A percentile compares a stretch with the other conserved stretches of the same genome.
Conservation (phyloP, 2,113 vertebrate species). For the Colistium nudipinnis region DNA sequence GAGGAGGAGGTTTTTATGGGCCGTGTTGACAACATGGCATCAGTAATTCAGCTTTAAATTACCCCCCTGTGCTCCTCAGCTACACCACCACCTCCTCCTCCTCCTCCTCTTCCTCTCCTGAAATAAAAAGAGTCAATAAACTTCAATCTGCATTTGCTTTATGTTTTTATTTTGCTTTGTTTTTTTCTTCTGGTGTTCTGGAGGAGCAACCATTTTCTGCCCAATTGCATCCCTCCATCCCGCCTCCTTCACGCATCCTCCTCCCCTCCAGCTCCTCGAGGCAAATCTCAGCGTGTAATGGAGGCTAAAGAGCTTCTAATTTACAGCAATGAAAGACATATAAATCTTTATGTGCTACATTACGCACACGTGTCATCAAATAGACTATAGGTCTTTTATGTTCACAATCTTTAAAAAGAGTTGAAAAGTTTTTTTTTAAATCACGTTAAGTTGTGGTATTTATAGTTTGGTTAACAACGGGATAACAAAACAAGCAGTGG, state of each 20-base stretch:
- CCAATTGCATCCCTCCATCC: conserved; percentile 25
- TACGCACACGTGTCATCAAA: conserved; percentile 21
- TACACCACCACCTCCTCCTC: conserved; percentile 42
- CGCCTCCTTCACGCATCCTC: background rate
- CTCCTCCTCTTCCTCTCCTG: too few species aligned
- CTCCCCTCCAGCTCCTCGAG: background rate
- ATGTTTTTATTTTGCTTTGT: conserved; percentile 24
- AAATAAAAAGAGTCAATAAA: too few species aligned
- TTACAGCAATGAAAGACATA: conserved; percentile 27
- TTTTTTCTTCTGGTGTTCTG: background rate
- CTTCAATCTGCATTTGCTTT: conserved; percentile 20
- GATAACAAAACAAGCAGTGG: too few species aligned
- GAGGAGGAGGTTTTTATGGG: conserved; percentile 73
- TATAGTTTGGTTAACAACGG: too few species aligned
- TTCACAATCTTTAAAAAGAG: background rate
- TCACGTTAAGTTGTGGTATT: too few species aligned
- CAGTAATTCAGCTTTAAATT: conserved; percentile 79
- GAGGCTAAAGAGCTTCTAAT: conserved; percentile 41
- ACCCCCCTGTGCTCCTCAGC: conserved; percentile 51
- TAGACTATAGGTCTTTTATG: background rate
- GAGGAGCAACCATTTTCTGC: conserved; percentile 17
- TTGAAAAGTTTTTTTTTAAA: background rate
- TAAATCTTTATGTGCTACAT: conserved; percentile 38
- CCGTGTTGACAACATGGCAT: conserved; percentile 81
- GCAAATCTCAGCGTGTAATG: conserved; percentile 29